Evolutionary conservation across 2,888 invertebrate genomes (phyloP).

Genomic region (Aleiodes leptofemur): DNA sequence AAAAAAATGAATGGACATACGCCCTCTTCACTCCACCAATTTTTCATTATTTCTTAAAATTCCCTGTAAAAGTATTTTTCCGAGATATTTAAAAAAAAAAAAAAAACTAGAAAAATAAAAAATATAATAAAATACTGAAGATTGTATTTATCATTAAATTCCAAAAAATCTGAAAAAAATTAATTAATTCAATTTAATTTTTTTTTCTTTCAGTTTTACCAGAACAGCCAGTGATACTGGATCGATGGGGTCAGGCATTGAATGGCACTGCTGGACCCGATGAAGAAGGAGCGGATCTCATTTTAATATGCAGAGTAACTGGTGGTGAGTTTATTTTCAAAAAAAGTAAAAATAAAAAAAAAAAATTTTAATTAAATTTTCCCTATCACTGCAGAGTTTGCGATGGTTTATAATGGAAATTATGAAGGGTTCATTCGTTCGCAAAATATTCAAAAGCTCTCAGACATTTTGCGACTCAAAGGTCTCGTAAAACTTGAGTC

Average conservation of each 20-base stretch:
- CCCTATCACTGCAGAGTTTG: background rate
- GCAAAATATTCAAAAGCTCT: background rate
- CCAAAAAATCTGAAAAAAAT: no score
- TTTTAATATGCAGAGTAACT: constrained; percentile 89
- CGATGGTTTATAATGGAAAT: background rate
- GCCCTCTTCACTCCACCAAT: no score
- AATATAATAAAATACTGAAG: no score
- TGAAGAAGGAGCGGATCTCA: constrained; percentile 90
- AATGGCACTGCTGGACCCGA: constrained; percentile 90
- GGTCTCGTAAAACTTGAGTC: constrained; percentile 6
- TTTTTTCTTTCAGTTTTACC: constrained; percentile 86
- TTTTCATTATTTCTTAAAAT: no score
- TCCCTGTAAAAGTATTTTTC: no score
- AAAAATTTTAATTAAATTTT: no score
- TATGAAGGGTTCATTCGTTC: background rate
- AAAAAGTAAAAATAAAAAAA: no score
- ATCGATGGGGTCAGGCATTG: constrained; percentile 89
- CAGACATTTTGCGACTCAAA: constrained; percentile 25
- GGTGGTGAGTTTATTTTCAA: constrained; percentile 81
- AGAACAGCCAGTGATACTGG: constrained; percentile 89
- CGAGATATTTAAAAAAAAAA: no score
- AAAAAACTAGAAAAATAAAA: no score
- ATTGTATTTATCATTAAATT: no score
- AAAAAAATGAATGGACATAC: no score
- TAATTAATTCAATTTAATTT: no score